Evolutionary conservation across 2,888 invertebrate genomes (phyloP).

Genomic region (Plusia festucae): DNA sequence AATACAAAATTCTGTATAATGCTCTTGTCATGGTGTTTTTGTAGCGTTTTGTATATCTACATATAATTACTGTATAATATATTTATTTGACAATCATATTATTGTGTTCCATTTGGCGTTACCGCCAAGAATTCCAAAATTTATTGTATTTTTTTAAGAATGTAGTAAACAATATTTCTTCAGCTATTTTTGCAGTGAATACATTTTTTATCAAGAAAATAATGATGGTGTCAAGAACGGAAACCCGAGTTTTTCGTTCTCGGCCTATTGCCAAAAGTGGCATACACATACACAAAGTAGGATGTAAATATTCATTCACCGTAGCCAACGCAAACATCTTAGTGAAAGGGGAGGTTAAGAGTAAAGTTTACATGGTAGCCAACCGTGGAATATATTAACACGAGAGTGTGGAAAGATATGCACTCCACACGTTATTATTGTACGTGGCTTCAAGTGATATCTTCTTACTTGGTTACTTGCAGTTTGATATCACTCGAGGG

Average conservation of each 20-base stretch:
- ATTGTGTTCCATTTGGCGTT: neutral
- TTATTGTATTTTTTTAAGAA: neutral
- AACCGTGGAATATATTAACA: constrained; percentile 46
- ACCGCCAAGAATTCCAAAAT: neutral
- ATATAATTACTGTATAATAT: neutral
- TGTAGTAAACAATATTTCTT: neutral
- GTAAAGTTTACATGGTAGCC: constrained; percentile 46
- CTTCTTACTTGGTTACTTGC: constrained; percentile 25
- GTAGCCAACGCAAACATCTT: constrained; percentile 36
- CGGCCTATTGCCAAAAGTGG: neutral
- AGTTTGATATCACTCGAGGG: constrained; percentile 22
- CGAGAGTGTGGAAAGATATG: constrained; percentile 38
- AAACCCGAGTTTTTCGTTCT: neutral
- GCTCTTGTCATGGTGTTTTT: constrained; percentile 19
- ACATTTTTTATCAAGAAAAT: neutral
- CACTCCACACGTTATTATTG: constrained; percentile 45
- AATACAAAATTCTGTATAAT: constrained; percentile 27
- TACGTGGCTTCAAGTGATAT: constrained; percentile 37
- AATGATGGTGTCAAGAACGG: constrained; percentile 7
- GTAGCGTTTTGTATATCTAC: constrained; percentile 7
- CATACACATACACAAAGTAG: constrained; percentile 8
- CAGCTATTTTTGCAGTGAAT: neutral
- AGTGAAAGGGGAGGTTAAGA: constrained; percentile 41
- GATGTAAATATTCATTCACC: constrained; percentile 30
- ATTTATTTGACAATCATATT: neutral